Base-by-base conservation (phyloP, 2,113 vertebrate genomes). In the Perca schrenkii region DNA sequence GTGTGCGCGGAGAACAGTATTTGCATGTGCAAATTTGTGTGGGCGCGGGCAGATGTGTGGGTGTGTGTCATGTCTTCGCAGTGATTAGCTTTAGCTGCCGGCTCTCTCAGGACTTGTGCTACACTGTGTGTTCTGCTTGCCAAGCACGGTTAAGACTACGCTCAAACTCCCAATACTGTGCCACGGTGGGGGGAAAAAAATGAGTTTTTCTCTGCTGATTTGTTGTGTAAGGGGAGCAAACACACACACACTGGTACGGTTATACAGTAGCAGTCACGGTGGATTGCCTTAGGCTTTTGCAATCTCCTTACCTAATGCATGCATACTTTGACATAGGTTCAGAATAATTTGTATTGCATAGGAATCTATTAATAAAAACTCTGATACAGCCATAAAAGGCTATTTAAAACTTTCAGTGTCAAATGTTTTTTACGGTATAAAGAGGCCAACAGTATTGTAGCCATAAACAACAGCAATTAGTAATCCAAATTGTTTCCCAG, bases 11-110 rank as follows among this genome's bases (percentile, higher is more conserved):
- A 49, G 36, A 49, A 28, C 40, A 19, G 49, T 22, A 57, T 89
- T 83, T 83, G 57, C 79, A 79, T 77, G 85, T 84, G 74, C 67
- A 85, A 67, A 89, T 91, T 78, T 91, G 80, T 66, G 69, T 63
- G 75, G 71, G 79, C 10, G 36, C 47, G 6, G 67, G 67, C 80
- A 77, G 80, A 83, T 83, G 83, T 87, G 80, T 89, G 89, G 80
- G 81, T 84, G 83, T 90, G 80, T 90, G 89, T 88, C 88, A 85
- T 88, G 86, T 92, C 80, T 93, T 85, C 64, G 72, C 86, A 83
- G 79, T 87, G 90, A 93, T 93, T 89, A 93, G 88, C 85, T 88
- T 81, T 84, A 77, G 86, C 83, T 79, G 85, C 77, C 54, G 8
- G 82, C 77, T 84, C 91, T 88, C 89, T 71, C 50, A 83, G 82